These are phyloP conservation scores for Zootermopsis nevadensis DNA, from an alignment of 2,888 invertebrate species.

Conservation along the genomic window DNA sequence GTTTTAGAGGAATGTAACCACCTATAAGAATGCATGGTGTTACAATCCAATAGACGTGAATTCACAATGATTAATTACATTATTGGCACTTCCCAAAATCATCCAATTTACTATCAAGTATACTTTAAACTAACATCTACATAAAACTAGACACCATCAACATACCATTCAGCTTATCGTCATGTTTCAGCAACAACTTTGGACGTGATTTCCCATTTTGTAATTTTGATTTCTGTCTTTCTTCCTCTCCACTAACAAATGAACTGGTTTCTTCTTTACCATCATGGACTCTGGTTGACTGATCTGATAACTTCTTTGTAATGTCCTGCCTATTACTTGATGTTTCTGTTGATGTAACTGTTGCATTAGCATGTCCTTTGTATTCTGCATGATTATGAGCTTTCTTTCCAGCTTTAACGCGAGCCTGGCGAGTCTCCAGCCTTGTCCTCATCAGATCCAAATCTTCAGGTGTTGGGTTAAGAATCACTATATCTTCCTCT, in stretches of 20 bases:
- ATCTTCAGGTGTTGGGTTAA: constrained; percentile 89
- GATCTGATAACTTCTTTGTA: background rate
- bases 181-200: constrained; percentile 30
- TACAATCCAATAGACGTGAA: no score
- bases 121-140: no score
- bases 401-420: constrained; percentile 77
- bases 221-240: background rate
- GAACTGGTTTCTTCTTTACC: background rate
- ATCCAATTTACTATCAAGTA: no score
- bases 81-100: no score
- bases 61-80: no score
- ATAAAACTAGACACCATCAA: background rate
- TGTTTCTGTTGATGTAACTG: background rate
- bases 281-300: background rate
- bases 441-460: constrained; percentile 71
- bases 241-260: background rate
- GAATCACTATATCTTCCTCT: constrained; percentile 83
- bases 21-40: no score
- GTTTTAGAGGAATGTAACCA: no score
- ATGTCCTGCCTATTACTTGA: background rate
- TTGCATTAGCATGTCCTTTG: background rate
- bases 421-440: constrained; percentile 76
- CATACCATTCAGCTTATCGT: constrained; percentile 28
- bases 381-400: constrained; percentile 61
- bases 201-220: background rate